Base-by-base conservation (phyloP, 1,140 invertebrate genomes). In the Campoletis sonorensis region DNA sequence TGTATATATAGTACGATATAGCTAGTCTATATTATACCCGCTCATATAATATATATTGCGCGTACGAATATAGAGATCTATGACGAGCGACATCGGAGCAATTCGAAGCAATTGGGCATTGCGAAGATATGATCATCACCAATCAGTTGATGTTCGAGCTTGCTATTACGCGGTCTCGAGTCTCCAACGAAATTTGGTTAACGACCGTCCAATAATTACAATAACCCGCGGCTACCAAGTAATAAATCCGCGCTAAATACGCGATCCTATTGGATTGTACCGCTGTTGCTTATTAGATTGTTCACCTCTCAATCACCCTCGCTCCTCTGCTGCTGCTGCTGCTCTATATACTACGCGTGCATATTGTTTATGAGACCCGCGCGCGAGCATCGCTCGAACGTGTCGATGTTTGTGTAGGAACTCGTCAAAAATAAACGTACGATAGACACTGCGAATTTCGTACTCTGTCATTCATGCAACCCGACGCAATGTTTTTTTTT, bases 41-140 rank as follows among this genome's bases (percentile, higher is more conserved):
- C 3, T 1, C 11, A 15, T 67, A 26, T 15, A 15, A 67, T 33
- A 33, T 33, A 18, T 18, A 70, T 33, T 58, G 21, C 61, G 23
- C 54, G 23, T 27, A 11, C 4, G 61, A 27, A 70, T 70, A 70
- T 70, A 70, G 67, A n/a, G 67, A 70, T n/a, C 16, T 1, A 33
- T 33, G 67, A 70, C 67, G 30, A 33, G 33, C 67, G 30, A n/a
- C 30, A 70, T 70, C 67, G 30, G 33, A 70, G 30, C 67, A 70
- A 70, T 33, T 70, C 8, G 67, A 70, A 70, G 67, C 67, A 70
- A 70, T 70, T 70, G 30, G 16, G 33, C 26, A 30, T 18, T 16
- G 27, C 15, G 27, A 70, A 33, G 67, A 70, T 70, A 33, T 70
- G 30, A 33, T 70, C 67, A 70, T 70, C 67, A 16, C 13, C 67